A percentile compares a stretch with the other conserved stretches of the same genome.
Conservation (phyloP, 2,888 invertebrate genomes). For the Cepaea hortensis region DNA sequence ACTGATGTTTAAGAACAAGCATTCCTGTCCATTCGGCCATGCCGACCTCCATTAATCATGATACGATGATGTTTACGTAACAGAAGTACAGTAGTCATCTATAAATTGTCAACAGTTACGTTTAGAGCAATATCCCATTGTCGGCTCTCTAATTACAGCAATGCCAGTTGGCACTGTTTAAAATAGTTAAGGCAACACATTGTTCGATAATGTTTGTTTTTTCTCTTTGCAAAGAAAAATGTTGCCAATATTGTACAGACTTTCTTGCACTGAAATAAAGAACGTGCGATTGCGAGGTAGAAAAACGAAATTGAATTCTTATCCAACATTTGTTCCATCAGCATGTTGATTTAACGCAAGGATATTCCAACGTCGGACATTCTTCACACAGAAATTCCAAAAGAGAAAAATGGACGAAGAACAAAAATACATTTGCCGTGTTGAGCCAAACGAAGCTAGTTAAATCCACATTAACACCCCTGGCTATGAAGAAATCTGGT, state of each 20-base stretch:
- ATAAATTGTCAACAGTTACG: too few species aligned
- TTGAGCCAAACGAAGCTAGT: conserved; percentile 6
- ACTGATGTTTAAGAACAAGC: too few species aligned
- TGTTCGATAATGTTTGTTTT: too few species aligned
- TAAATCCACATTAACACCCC: conserved; percentile 16
- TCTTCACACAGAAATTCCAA: background rate
- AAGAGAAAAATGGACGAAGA: background rate
- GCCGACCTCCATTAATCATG: too few species aligned
- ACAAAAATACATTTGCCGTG: background rate
- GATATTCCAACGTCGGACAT: background rate
- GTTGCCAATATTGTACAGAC: background rate
- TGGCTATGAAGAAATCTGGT: background rate
- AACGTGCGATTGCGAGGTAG: background rate
- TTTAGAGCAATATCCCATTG: too few species aligned
- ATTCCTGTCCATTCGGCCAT: too few species aligned
- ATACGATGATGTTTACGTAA: too few species aligned
- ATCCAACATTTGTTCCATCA: conserved; percentile 22
- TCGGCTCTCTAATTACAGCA: too few species aligned
- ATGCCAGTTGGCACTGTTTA: too few species aligned
- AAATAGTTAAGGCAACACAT: too few species aligned
- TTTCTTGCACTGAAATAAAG: background rate
- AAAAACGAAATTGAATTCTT: background rate
- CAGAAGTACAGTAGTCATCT: too few species aligned
- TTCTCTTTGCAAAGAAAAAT: background rate
- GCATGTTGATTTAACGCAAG: background rate